Base-by-base conservation (phyloP, 2,888 invertebrate genomes). In the Megalurothrips usitatus region DNA sequence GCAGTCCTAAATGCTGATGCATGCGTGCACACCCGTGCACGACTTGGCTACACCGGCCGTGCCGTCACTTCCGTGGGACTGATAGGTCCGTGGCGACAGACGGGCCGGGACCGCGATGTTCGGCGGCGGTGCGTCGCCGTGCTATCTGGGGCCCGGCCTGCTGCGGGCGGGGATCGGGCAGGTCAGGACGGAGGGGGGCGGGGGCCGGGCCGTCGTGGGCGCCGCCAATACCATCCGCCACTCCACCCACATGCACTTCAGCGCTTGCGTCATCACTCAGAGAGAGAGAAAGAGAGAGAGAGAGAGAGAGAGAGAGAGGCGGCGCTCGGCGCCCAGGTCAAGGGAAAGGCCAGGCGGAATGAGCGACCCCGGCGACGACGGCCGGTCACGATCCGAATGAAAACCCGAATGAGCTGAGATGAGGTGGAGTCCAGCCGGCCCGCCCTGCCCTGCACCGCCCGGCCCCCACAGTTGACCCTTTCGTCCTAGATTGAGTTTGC, bases 281-380 rank as follows among this genome's bases (percentile, higher is more conserved):
- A 14, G 23, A n/a, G n/a, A 19, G 23, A 68, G 68, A n/a, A 3
- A 68, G 68, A 43, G 34, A 43, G 34, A 52, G 52, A 17, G 52
- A 17, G 52, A 52, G 14, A 52, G 52, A 19, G 52, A 52, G 14
- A 52, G 52, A 52, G 52, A 12, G 52, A 52, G 14, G 10, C 1
- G 10, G 19, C 52, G 52, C 12, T 52, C 58, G 19, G 58, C 58
- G 58, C 58, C 14, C 68, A 26, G 68, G 68, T 75, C 68, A 75
- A 75, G 68, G 68, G 68, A 75, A 75, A 68, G 68, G 68, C 23
- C 68, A 23, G 58, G 58, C 58, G 34, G 34, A 43, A 43, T 43
- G 34, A 43, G 34, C 6, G 17, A 58, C 58, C 26, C 68, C 68
- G 23, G 68, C 23, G 23, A 17, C 10, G 49, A 58, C 58, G 58